These are phyloP conservation scores for Synanthedon formicaeformis DNA, from an alignment of 2,888 invertebrate species.

Conservation along the genomic window DNA sequence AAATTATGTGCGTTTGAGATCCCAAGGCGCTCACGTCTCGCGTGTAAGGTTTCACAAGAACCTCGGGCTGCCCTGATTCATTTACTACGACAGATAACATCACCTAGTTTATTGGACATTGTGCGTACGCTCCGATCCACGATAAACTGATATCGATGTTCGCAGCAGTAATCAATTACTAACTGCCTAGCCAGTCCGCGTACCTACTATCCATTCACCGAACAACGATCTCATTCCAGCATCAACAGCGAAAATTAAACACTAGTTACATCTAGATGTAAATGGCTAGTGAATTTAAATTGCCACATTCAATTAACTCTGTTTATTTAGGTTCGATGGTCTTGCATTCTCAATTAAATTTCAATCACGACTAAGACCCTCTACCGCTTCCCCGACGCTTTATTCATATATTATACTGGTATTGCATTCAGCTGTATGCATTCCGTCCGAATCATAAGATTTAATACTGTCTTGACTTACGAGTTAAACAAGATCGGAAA, in stretches of 20 bases:
- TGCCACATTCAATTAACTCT: constrained; percentile 10
- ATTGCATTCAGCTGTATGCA: background rate
- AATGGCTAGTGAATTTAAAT: constrained; percentile 32
- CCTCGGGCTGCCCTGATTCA: constrained; percentile 45
- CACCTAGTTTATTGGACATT: constrained; percentile 65
- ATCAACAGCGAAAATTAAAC: constrained; percentile 46
- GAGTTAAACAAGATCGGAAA: background rate
- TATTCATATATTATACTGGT: background rate
- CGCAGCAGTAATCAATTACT: constrained; percentile 54
- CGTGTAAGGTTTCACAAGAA: constrained; percentile 18
- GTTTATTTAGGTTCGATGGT: constrained; percentile 25
- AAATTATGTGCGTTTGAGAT: background rate
- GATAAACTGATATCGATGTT: constrained; percentile 54
- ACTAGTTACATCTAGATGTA: constrained; percentile 42
- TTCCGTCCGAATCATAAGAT: background rate
- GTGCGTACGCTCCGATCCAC: constrained; percentile 48
- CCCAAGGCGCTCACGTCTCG: constrained; percentile 5
- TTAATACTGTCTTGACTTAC: background rate
- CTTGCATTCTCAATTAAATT: background rate
- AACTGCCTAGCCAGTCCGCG: constrained; percentile 11
- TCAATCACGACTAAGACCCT: background rate
- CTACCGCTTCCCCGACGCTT: background rate
- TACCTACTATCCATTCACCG: background rate
- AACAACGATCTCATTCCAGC: constrained; percentile 48
- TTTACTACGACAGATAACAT: constrained; percentile 58